Conservation (phyloP, 2,888 invertebrate species). For the Bombyx huttoni region DNA sequence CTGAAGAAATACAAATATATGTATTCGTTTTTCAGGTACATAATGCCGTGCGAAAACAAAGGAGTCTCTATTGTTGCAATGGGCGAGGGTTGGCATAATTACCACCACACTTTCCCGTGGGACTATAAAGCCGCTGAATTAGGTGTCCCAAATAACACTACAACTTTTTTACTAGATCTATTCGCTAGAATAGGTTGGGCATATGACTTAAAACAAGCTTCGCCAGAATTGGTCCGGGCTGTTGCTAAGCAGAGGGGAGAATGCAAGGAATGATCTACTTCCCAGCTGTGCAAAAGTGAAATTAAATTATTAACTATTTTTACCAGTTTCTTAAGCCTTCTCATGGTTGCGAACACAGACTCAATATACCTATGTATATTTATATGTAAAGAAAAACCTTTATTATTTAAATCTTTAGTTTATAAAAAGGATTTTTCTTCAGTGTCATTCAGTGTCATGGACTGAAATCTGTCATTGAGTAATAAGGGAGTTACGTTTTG, state of each 20-base stretch:
- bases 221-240: slow-evolving; percentile 61
- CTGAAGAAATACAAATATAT: no score
- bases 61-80: slow-evolving; percentile 80
- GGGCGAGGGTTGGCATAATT: slow-evolving; percentile 96
- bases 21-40: slow-evolving; percentile 73
- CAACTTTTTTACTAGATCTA: slow-evolving; percentile 78
- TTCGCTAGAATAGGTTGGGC: slow-evolving; percentile 83
- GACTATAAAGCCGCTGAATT: slow-evolving; percentile 93
- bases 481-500: no score
- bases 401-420: no score
- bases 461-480: no score
- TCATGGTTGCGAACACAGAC: no score
- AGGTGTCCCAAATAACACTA: slow-evolving; percentile 79
- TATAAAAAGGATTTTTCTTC: no score
- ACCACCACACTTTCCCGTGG: slow-evolving; percentile 94
- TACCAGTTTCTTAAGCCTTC: no score
- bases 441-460: no score
- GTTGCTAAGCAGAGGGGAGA: slow-evolving; percentile 71
- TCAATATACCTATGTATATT: no score
- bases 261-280: slow-evolving; percentile 5
- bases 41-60: slow-evolving; percentile 85
- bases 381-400: no score
- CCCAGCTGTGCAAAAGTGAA: no score
- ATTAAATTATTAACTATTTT: no score
- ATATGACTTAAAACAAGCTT: slow-evolving; percentile 80